These are phyloP conservation scores for Callorhinus ursinus DNA, from an alignment of 2,113 vertebrate species.

Conservation along the genomic window DNA sequence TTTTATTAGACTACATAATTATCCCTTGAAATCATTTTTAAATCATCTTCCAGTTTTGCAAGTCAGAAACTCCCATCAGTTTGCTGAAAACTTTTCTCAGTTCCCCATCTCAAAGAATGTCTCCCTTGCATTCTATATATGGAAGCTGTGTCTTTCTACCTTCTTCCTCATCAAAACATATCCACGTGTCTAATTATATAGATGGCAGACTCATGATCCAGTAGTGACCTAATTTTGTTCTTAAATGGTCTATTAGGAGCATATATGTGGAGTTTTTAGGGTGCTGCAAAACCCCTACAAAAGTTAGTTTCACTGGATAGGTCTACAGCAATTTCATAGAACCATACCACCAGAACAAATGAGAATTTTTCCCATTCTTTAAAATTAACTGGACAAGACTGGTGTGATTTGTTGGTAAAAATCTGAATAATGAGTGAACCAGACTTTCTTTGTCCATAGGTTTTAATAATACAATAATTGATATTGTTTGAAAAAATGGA, in stretches of 20 bases:
- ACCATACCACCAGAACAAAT: background rate
- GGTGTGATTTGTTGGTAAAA: background rate
- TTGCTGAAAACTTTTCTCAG: background rate
- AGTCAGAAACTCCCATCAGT: background rate
- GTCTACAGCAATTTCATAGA: background rate
- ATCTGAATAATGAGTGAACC: background rate
- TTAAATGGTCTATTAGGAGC: background rate
- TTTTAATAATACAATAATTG: background rate
- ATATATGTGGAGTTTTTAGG: background rate
- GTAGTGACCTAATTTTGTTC: background rate
- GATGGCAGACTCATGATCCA: background rate
- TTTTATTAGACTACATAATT: background rate
- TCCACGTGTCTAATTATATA: background rate
- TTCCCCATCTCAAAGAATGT: background rate
- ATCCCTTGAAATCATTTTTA: slow-evolving; percentile 33
- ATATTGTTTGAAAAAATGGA: background rate
- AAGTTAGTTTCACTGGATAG: background rate
- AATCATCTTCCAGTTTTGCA: background rate
- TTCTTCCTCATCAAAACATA: background rate
- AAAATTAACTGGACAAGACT: background rate
- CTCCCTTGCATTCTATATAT: background rate
- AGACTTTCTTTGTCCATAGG: background rate
- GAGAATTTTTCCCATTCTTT: background rate
- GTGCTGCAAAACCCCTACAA: background rate
- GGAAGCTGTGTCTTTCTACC: background rate